Conservation (phyloP, 2,797 vertebrate species). For the Paratrypauchen microcephalus region DNA sequence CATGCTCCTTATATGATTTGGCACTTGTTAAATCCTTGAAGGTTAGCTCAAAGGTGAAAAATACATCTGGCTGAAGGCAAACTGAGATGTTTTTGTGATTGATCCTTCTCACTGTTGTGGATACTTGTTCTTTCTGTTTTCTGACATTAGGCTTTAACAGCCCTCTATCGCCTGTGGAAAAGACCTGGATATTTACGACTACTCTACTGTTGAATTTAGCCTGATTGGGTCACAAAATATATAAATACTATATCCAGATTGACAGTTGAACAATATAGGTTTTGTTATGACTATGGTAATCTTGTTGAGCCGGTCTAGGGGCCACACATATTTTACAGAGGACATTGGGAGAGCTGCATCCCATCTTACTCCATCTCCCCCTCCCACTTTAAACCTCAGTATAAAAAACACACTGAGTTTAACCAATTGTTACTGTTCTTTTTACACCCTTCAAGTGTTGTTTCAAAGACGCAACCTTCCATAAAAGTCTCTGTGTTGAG, state of each 20-base stretch:
- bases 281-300: slow-evolving; percentile 81
- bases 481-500: slow-evolving; percentile 84
- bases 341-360: slow-evolving; percentile 48
- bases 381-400: slow-evolving; percentile 67
- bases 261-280: slow-evolving; percentile 77
- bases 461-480: slow-evolving; percentile 81
- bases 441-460: slow-evolving; percentile 84
- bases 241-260: slow-evolving; percentile 76
- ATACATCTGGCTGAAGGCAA: slow-evolving; percentile 62
- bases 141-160: slow-evolving; percentile 60
- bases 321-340: slow-evolving; percentile 77
- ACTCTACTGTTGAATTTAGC: slow-evolving; percentile 49
- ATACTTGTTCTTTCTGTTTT: slow-evolving; percentile 64
- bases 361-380: slow-evolving; percentile 51
- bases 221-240: slow-evolving; percentile 73
- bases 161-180: slow-evolving; percentile 49
- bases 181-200: slow-evolving; percentile 61
- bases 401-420: slow-evolving; percentile 74
- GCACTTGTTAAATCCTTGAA: slow-evolving; percentile 62
- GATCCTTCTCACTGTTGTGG: slow-evolving; percentile 59
- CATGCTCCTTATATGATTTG: slow-evolving; percentile 50
- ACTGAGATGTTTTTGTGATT: slow-evolving; percentile 66
- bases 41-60: slow-evolving; percentile 58
- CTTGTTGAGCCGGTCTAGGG: slow-evolving; percentile 76
- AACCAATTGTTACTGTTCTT: slow-evolving; percentile 79